These are phyloP conservation scores for Pristionchus arcanus DNA, from an alignment of 2,888 invertebrate species.

Conservation along the genomic window DNA sequence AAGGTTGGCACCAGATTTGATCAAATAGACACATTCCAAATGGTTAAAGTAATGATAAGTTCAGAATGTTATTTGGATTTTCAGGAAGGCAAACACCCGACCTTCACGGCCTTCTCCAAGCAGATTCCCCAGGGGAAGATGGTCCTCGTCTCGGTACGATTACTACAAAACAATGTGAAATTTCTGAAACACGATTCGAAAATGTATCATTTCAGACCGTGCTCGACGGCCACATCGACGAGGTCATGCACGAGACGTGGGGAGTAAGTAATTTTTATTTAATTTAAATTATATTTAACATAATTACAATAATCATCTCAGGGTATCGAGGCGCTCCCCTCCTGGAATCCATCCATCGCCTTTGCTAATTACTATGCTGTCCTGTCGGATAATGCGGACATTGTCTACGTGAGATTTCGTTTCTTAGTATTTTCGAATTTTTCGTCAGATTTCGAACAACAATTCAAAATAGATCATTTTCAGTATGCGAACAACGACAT, in stretches of 20 bases:
- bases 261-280: not conserved
- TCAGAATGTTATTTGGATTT: not conserved
- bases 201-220: not conserved
- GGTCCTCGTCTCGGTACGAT: not conserved
- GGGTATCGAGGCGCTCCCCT: constrained; percentile 58
- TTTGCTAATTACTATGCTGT: constrained; percentile 66
- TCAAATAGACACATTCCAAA: not conserved
- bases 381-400: constrained; percentile 69
- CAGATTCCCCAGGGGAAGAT: not conserved
- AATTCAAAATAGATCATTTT: not conserved
- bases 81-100: not conserved
- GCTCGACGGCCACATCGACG: constrained; percentile 19
- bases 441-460: not conserved
- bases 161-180: too few relatives aligned
- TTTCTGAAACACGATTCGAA: too few relatives aligned
- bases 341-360: constrained; percentile 74
- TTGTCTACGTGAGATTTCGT: constrained; percentile 67
- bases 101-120: not conserved
- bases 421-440: not conserved
- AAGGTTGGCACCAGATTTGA: not conserved
- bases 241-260: constrained; percentile 54
- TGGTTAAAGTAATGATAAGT: not conserved
- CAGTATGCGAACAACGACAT: constrained; percentile 53
- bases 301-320: not conserved
- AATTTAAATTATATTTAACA: too few relatives aligned